Conservation (phyloP, 2,888 invertebrate genomes). For the Pinctada fucata region DNA sequence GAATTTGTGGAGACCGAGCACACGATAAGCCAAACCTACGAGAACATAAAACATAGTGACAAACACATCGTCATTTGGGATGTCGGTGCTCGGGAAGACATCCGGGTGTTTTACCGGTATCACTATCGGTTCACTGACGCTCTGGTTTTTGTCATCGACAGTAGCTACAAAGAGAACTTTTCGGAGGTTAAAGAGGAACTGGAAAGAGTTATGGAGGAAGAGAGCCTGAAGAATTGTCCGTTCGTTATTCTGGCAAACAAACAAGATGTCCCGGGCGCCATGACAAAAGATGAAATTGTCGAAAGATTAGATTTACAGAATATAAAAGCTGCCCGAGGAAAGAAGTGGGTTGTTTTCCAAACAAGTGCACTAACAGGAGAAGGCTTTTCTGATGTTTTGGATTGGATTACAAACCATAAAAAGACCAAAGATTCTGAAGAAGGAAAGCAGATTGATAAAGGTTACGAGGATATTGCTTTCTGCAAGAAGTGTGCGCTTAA, state of each 20-base stretch:
- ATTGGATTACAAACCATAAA: no score
- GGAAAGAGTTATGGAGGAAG: constrained; percentile 24
- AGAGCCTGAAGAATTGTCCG: constrained; percentile 43
- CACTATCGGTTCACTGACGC: constrained; percentile 51
- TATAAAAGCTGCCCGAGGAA: not conserved
- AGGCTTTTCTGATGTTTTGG: no score
- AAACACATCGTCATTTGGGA: constrained; percentile 44
- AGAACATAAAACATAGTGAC: no score
- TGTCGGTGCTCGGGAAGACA: constrained; percentile 51
- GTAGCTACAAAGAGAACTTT: constrained; percentile 51
- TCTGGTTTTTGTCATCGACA: constrained; percentile 56
- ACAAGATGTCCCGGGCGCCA: constrained; percentile 52
- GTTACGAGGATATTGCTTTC: no score
- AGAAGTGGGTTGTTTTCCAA: no score
- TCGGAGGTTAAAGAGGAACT: constrained; percentile 49
- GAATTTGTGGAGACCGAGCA: constrained; percentile 45
- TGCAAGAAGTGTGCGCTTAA: no score
- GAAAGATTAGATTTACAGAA: constrained; percentile 5
- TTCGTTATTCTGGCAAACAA: constrained; percentile 58
- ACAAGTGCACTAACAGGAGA: no score
- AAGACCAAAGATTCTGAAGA: no score
- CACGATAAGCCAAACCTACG: no score
- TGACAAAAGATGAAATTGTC: constrained; percentile 42
- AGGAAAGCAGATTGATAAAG: no score
- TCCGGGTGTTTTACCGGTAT: constrained; percentile 49